These are phyloP conservation scores for Heliocidaris tuberculata DNA, from an alignment of 35 echinoderm and acorn worm species.

Conservation along the genomic window DNA sequence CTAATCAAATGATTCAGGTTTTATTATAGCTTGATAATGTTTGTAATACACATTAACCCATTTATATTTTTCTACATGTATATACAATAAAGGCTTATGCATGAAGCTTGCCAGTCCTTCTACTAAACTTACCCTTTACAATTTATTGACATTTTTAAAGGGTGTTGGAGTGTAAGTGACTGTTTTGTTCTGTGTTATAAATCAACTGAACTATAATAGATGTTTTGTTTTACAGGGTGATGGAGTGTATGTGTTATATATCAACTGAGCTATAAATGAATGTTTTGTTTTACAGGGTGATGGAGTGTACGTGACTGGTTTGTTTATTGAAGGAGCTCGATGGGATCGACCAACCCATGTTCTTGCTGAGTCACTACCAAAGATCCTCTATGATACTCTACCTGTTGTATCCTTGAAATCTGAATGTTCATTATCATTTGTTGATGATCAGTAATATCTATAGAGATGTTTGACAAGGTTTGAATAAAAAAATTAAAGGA, in stretches of 20 bases:
- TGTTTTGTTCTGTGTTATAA: too few species aligned
- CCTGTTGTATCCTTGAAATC: slow-evolving; percentile 82
- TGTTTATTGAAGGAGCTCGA: slow-evolving; percentile 92
- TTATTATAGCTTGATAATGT: too few species aligned
- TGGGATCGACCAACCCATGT: slow-evolving; percentile 69
- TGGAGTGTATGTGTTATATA: slow-evolving; percentile 3
- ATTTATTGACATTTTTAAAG: slow-evolving; percentile 61
- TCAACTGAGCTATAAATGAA: slow-evolving; percentile 28
- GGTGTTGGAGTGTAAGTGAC: slow-evolving; percentile 90
- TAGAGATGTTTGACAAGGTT: not conserved
- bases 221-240: too few species aligned
- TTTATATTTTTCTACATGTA: too few species aligned
- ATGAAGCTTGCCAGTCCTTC: too few species aligned
- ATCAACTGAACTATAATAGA: too few species aligned
- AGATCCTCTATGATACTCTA: slow-evolving; percentile 88
- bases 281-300: slow-evolving; percentile 61
- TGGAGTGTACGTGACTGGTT: slow-evolving; percentile 90
- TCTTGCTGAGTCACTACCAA: slow-evolving; percentile 81
- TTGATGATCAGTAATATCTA: not conserved
- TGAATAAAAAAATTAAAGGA: too few species aligned
- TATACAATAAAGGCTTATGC: too few species aligned
- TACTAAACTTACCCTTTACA: too few species aligned
- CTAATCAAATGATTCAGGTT: too few species aligned
- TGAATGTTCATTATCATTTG: not conserved
- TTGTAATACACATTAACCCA: too few species aligned